Evolutionary conservation across 2,113 vertebrate genomes (phyloP).

Genomic region (Neolamprologus cancellatus): DNA sequence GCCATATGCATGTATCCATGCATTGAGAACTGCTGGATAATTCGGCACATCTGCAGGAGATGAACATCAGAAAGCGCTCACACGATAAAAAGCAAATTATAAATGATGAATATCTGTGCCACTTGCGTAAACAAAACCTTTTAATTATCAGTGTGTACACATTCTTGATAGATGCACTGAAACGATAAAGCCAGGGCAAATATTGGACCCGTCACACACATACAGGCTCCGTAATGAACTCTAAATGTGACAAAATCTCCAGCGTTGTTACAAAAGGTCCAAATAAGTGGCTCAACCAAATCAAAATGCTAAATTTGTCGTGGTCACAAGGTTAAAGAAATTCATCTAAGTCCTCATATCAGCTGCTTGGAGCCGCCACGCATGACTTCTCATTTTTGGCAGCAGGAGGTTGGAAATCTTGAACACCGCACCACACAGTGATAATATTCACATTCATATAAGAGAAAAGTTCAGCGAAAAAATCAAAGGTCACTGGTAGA

Average conservation of each 20-base stretch:
- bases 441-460: constrained; percentile 1
- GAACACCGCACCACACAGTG: background rate
- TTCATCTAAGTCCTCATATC: background rate
- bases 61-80: background rate
- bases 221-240: background rate
- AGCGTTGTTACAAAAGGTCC: background rate
- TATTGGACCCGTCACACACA: background rate
- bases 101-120: background rate
- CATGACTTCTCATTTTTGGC: background rate
- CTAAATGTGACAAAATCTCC: background rate
- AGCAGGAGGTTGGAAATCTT: background rate
- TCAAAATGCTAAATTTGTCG: background rate
- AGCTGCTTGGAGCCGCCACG: background rate
- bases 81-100: background rate
- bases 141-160: background rate
- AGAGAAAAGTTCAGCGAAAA: background rate
- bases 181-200: background rate
- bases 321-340: background rate
- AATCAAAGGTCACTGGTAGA: background rate
- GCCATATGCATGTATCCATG: background rate
- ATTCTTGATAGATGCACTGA: background rate
- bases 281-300: background rate
- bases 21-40: background rate
- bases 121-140: background rate
- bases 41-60: background rate